Percentiles rank a stretch among this genome's conserved stretches.
Conservation (phyloP, 1,140 invertebrate species). For the Dreissena polymorpha region DNA sequence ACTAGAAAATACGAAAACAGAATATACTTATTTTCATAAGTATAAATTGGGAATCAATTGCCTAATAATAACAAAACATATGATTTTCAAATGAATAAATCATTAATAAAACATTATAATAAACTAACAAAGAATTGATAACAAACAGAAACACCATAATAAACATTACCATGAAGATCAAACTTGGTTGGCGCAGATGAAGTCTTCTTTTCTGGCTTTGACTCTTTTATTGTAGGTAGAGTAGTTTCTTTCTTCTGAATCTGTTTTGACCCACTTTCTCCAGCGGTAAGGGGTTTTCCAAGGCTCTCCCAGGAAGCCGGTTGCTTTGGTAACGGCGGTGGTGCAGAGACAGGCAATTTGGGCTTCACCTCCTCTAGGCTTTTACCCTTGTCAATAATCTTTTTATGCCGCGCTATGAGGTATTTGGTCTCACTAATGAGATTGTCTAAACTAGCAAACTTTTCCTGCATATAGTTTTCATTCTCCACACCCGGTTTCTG, state of each 20-base stretch:
- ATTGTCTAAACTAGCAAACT: slow-evolving; percentile 64
- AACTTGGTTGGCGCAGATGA: not conserved
- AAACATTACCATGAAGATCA: not conserved
- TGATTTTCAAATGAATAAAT: no score
- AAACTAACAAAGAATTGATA: no score
- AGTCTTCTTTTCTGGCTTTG: not conserved
- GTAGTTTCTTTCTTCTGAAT: not conserved
- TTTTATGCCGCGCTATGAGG: slow-evolving; percentile 62
- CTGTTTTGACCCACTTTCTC: not conserved
- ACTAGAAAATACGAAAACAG: no score
- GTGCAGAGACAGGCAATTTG: not conserved
- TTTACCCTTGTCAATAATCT: slow-evolving; percentile 62
- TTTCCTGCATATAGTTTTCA: slow-evolving; percentile 59
- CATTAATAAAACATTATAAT: no score
- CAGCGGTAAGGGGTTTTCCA: not conserved
- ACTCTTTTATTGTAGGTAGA: not conserved
- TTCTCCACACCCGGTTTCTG: not conserved
- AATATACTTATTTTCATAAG: no score
- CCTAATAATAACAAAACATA: no score
- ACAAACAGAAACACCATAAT: no score
- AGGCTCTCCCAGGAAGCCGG: not conserved
- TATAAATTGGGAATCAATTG: no score
- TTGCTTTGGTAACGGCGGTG: not conserved
- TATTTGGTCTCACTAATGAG: slow-evolving; percentile 63
- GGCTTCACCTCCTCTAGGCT: slow-evolving; percentile 37